Evolutionary conservation across 2,113 vertebrate species (phyloP).

Genomic region (Jacana jacana): DNA sequence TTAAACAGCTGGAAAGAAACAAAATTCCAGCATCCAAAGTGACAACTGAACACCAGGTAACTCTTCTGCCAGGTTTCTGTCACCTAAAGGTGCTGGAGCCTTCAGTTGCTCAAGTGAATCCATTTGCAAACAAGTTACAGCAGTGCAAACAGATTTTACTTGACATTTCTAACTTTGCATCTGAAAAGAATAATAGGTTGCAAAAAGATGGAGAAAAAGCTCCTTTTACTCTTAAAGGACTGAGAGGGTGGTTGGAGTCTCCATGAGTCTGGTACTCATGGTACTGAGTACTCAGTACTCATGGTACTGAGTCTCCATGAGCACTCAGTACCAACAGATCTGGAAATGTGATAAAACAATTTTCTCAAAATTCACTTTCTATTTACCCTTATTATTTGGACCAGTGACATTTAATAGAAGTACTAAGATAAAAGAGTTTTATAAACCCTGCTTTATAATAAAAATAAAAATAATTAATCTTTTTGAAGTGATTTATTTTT

Average conservation of each 20-base stretch:
- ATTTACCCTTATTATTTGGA: background rate
- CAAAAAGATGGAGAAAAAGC: background rate
- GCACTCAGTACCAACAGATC: background rate
- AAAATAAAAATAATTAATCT: background rate
- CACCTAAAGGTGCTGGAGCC: background rate
- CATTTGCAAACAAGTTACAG: background rate
- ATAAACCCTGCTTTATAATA: background rate
- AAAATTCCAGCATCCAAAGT: background rate
- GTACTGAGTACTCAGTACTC: too few relatives aligned
- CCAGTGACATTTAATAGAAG: background rate
- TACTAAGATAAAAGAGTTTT: background rate
- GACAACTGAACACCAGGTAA: background rate
- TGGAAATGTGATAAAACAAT: background rate
- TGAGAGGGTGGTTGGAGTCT: background rate
- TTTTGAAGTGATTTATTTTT: slow-evolving; percentile 53
- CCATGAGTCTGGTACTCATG: too few relatives aligned
- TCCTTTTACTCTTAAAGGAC: background rate
- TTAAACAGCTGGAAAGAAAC: background rate
- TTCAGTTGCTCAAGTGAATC: background rate
- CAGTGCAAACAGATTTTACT: background rate
- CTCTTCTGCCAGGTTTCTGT: background rate
- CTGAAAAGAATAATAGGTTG: background rate
- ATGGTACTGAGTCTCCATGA: background rate
- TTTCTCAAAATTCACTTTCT: background rate
- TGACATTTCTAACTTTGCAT: background rate